These are phyloP conservation scores for Pygoscelis adeliae DNA, from an alignment of 2,113 vertebrate species.

Conservation along the genomic window DNA sequence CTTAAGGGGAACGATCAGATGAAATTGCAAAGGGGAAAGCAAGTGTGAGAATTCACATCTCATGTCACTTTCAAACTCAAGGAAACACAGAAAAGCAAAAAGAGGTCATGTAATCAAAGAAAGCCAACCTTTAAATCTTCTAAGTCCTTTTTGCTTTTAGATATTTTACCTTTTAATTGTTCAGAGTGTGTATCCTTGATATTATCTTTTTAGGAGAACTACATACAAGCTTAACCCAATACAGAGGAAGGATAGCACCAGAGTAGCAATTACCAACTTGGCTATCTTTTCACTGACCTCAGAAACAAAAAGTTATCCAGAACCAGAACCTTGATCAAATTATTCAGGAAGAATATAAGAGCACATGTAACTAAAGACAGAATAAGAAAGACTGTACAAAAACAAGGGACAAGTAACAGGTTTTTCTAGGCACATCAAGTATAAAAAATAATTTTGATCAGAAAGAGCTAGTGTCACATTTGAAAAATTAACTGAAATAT, in stretches of 20 bases:
- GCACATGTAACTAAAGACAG: not conserved
- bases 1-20: not conserved
- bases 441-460: not conserved
- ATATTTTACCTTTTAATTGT: not conserved
- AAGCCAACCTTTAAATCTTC: not conserved
- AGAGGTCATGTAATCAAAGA: not conserved
- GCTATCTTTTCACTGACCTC: not conserved
- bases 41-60: not conserved
- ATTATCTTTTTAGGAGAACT: not conserved
- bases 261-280: not conserved
- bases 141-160: not conserved
- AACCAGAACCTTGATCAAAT: not conserved
- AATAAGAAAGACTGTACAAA: not conserved
- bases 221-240: not conserved
- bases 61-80: not conserved
- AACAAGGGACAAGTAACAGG: not conserved
- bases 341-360: not conserved
- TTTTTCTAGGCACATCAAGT: not conserved
- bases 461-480: not conserved
- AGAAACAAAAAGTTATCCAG: not conserved
- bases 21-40: not conserved
- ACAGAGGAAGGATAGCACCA: not conserved
- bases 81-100: not conserved
- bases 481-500: not conserved
- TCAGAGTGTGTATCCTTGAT: not conserved